Evolutionary conservation across 2,113 vertebrate genomes (phyloP).

Genomic region (Festucalex cinctus): DNA sequence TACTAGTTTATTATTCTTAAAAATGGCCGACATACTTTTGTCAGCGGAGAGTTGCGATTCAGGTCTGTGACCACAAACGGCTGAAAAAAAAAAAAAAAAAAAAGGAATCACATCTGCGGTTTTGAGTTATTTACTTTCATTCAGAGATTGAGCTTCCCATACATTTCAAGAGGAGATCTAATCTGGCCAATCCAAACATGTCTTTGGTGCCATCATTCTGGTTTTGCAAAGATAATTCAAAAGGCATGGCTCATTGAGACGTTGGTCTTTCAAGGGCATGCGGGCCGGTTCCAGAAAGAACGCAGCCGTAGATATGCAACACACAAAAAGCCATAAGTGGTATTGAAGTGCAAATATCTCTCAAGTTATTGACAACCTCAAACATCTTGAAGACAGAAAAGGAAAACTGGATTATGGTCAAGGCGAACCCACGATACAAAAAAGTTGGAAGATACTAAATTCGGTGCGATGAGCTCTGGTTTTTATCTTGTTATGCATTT

Average conservation of each 20-base stretch:
- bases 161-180: constrained; percentile 38
- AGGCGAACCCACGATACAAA: background rate
- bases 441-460: background rate
- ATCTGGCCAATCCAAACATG: constrained; percentile 54
- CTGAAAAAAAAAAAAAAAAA: no score
- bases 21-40: background rate
- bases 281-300: constrained; percentile 37
- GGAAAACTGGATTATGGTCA: constrained; percentile 36
- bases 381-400: constrained; percentile 47
- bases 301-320: constrained; percentile 39
- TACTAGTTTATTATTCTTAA: background rate
- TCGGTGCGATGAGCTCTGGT: background rate
- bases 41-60: background rate
- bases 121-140: constrained; percentile 1
- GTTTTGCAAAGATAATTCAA: constrained; percentile 59
- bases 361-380: constrained; percentile 60
- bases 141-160: constrained; percentile 27
- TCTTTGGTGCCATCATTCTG: constrained; percentile 46
- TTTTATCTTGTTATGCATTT: background rate
- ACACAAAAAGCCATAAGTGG: constrained; percentile 37
- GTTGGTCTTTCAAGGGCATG: constrained; percentile 32
- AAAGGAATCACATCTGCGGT: background rate
- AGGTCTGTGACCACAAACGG: background rate
- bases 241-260: constrained; percentile 63
- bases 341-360: constrained; percentile 42